phyloP scores from a whole-genome alignment of 2,888 invertebrate genomes.

The Eupithecia vulgata region DNA sequence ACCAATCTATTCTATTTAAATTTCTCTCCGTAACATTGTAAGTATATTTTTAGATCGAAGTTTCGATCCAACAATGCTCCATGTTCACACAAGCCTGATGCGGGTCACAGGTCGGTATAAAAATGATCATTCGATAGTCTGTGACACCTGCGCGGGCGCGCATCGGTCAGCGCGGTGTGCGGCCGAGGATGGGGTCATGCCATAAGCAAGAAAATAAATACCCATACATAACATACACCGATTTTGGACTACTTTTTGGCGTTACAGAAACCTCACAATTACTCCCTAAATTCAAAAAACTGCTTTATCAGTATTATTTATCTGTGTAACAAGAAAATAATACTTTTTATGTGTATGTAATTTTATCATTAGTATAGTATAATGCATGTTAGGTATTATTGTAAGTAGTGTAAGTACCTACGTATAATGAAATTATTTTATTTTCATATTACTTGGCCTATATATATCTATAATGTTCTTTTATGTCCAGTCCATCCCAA shows the following conservation, averaged over 20 bases:
- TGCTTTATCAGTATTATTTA: too few species aligned
- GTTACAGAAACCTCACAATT: background rate
- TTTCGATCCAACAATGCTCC: background rate
- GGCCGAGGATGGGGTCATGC: constrained; percentile 39
- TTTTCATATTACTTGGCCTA: too few species aligned
- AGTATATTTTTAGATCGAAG: background rate
- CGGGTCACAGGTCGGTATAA: constrained; percentile 53
- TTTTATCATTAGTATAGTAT: too few species aligned
- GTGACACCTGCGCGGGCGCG: constrained; percentile 43
- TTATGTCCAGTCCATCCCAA: too few species aligned
- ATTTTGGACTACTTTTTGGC: background rate
- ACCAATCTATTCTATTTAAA: background rate
- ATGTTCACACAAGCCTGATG: constrained; percentile 29
- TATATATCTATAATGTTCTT: too few species aligned
- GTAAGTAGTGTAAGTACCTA: too few species aligned
- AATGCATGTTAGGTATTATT: too few species aligned
- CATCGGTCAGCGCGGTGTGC: constrained; percentile 48
- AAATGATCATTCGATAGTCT: constrained; percentile 52
- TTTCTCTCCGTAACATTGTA: background rate
- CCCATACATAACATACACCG: background rate
- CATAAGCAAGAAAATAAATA: background rate
- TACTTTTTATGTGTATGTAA: too few species aligned
- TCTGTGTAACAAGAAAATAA: too few species aligned
- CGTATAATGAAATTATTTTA: too few species aligned
- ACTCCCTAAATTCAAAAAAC: too few species aligned